Conservation (phyloP, 2,113 vertebrate species). For the Alectura lathami region DNA sequence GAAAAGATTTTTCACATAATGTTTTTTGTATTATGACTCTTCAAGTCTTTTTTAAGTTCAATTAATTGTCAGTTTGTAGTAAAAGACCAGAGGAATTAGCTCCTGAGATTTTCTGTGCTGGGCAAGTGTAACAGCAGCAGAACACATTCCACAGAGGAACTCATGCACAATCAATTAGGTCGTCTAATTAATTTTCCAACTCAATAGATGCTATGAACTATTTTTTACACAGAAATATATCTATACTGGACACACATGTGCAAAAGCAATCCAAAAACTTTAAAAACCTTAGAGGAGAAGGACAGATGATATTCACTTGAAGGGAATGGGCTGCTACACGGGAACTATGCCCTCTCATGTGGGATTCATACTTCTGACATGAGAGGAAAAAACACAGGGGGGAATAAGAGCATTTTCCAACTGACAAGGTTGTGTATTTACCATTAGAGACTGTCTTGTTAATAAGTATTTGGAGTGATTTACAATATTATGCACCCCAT, state of each 20-base stretch:
- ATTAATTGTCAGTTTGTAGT: constrained; percentile 9
- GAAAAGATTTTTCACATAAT: background rate
- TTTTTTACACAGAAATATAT: constrained; percentile 9
- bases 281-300: constrained; percentile 12
- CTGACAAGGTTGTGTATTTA: background rate
- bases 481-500: background rate
- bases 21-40: background rate
- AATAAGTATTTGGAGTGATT: constrained; percentile 17
- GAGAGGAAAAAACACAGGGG: background rate
- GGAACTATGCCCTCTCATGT: background rate
- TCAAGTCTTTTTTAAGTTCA: background rate
- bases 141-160: constrained; percentile 70
- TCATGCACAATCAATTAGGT: constrained; percentile 76
- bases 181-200: constrained; percentile 76
- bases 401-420: background rate
- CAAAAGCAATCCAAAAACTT: constrained; percentile 51
- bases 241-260: constrained; percentile 2
- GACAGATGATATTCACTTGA: background rate
- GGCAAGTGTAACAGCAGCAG: constrained; percentile 20
- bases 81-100: constrained; percentile 9
- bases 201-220: constrained; percentile 66
- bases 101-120: constrained; percentile 28
- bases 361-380: constrained; percentile 11
- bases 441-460: background rate
- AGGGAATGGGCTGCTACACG: background rate